Evolutionary conservation across 2,797 vertebrate genomes (phyloP).

Genomic region (Ficedula albicollis): DNA sequence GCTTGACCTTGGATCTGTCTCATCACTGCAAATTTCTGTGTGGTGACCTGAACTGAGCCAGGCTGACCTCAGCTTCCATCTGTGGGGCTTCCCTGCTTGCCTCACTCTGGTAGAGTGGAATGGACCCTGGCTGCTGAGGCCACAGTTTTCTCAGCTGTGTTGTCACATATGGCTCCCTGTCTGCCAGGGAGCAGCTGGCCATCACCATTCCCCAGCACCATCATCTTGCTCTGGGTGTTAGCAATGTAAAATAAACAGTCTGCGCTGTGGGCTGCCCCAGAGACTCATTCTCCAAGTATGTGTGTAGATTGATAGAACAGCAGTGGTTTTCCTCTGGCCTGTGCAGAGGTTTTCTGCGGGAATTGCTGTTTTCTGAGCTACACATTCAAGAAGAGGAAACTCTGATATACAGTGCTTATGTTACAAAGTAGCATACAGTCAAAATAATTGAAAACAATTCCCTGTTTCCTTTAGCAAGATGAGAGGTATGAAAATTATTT

Average conservation of each 20-base stretch:
- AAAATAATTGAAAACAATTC: not conserved
- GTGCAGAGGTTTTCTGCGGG: not conserved
- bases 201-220: not conserved
- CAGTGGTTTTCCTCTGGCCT: not conserved
- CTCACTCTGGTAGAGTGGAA: not conserved
- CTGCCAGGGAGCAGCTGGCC: not conserved
- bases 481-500: not conserved
- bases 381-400: not conserved
- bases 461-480: not conserved
- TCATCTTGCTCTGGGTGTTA: not conserved
- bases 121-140: not conserved
- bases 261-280: not conserved
- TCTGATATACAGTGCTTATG: not conserved
- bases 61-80: not conserved
- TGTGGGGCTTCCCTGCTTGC: not conserved
- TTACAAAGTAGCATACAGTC: not conserved
- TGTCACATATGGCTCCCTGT: not conserved
- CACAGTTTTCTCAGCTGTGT: not conserved
- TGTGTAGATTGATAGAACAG: not conserved
- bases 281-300: not conserved
- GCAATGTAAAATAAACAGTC: not conserved
- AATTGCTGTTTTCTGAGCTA: not conserved
- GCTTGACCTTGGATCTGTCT: not conserved
- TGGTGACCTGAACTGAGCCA: not conserved
- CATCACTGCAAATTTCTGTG: not conserved